Evolutionary conservation across 2,113 vertebrate genomes (phyloP), one percentile per base, ranked within the genome.

Genomic region (Datnioides undecimradiatus): DNA sequence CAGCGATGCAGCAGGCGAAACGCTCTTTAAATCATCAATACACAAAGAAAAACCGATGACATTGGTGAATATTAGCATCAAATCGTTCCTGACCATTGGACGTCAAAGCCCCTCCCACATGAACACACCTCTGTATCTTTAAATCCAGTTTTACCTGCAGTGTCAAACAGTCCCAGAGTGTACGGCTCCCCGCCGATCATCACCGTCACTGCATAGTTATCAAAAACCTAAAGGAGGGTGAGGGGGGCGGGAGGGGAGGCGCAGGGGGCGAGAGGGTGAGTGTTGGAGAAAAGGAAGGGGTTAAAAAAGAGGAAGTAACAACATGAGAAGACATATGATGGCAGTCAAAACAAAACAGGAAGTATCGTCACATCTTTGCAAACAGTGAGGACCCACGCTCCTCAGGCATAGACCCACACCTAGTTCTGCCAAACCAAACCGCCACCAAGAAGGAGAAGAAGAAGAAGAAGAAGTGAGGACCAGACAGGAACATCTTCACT

Each of bases 181-280:
- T 98, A 99, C 67, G 97, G 97, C 92, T 99, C 97, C 74, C 97
- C 97, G 68, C 97, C 97, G 51, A 99, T 99, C 97, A 99, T 99
- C 95, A 99, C 97, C 4, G 97, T 99, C 87, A 99, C 97, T 75
- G 97, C 97, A 96, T 99, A 99, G 95, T 99, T 99, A 92, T 99
- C 97, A 27, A 99, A 98, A 90, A 98, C 97, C 97, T 98, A 88
- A 36, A 74, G 4, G 29, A 45, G 23, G 51, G 19, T 21, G 41
- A 21, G 36, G 19, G 0, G 11, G 59, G 38, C 31, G 43, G 36
- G 4, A 1, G 4, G 57, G n/a, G n/a, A n/a, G n/a, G n/a, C n/a
- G n/a, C n/a, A 58, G 1, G 21, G 2, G 40, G 17, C 14, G 19
- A 21, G 13, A 14, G 33, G 13, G 29, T 1, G 2, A 8, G 2